Conservation (phyloP, 1,140 invertebrate species). For the Chlorops oryzae region DNA sequence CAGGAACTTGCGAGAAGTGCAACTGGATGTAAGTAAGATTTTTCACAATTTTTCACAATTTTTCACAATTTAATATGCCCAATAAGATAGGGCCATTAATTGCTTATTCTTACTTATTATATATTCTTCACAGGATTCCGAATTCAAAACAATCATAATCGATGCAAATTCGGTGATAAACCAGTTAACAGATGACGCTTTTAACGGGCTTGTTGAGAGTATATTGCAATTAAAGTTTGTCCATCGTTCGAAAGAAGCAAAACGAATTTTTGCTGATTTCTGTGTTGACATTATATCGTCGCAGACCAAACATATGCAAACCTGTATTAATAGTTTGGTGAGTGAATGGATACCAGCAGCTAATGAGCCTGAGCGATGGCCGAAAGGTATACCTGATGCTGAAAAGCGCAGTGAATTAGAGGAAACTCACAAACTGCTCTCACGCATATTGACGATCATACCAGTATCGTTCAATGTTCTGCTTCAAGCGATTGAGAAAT, state of each 20-base stretch:
- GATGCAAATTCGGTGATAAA: constrained; percentile 56
- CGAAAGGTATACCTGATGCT: constrained; percentile 44
- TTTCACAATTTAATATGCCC: background rate
- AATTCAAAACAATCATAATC: constrained; percentile 52
- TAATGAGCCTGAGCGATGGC: constrained; percentile 23
- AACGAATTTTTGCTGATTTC: constrained; percentile 56
- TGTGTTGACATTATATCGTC: constrained; percentile 58
- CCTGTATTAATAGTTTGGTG: constrained; percentile 55
- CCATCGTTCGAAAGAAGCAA: constrained; percentile 47
- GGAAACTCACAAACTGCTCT: constrained; percentile 30
- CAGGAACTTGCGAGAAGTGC: constrained; percentile 25
- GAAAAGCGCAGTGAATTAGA: constrained; percentile 24
- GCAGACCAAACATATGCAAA: constrained; percentile 57
- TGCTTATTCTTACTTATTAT: background rate
- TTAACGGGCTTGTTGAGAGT: constrained; percentile 57
- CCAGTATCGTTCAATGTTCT: constrained; percentile 37
- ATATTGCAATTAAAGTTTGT: constrained; percentile 57
- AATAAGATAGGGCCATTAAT: background rate
- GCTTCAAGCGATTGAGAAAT: constrained; percentile 24
- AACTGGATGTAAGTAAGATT: constrained; percentile 26
- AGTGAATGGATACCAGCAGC: constrained; percentile 50
- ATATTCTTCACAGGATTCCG: constrained; percentile 49
- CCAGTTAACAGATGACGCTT: constrained; percentile 51
- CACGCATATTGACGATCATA: constrained; percentile 35
- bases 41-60: background rate